These are phyloP conservation scores for Chondrosia reniformis DNA, from an alignment of 37 sponge, comb jelly and placozoan species.

Conservation along the genomic window DNA sequence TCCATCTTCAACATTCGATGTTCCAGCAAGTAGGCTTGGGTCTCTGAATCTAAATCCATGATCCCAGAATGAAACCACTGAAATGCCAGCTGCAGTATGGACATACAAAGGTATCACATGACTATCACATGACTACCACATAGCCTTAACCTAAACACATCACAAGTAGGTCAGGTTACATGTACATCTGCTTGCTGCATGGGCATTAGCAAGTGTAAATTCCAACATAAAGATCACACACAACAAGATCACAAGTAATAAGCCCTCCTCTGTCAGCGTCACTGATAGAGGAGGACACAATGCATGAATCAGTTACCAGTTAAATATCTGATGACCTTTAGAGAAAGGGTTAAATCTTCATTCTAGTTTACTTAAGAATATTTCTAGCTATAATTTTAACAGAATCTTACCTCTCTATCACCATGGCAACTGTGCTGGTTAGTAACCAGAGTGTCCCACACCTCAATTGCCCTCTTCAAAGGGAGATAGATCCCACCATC, in stretches of 20 bases:
- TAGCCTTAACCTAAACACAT: too few relatives aligned
- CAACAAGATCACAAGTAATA: too few relatives aligned
- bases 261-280: too few relatives aligned
- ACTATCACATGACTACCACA: not conserved
- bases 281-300: too few relatives aligned
- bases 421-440: conserved; percentile 65
- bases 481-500: conserved; percentile 82
- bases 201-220: too few relatives aligned
- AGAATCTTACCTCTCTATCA: conserved; percentile 59
- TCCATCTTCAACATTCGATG: conserved; percentile 56
- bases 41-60: conserved; percentile 71
- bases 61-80: conserved; percentile 85
- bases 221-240: too few relatives aligned
- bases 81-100: conserved; percentile 59
- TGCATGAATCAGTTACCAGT: too few relatives aligned
- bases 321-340: too few relatives aligned
- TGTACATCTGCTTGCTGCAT: too few relatives aligned
- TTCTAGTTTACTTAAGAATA: not conserved
- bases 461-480: conserved; percentile 59
- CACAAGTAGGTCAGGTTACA: too few relatives aligned
- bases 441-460: conserved; percentile 73
- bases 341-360: not conserved
- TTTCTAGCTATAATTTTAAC: not conserved
- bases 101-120: not conserved
- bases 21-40: conserved; percentile 66